Evolutionary conservation across 2,888 invertebrate species (phyloP), one percentile per base, ranked within the genome.

Genomic region (Hesperia comma): DNA sequence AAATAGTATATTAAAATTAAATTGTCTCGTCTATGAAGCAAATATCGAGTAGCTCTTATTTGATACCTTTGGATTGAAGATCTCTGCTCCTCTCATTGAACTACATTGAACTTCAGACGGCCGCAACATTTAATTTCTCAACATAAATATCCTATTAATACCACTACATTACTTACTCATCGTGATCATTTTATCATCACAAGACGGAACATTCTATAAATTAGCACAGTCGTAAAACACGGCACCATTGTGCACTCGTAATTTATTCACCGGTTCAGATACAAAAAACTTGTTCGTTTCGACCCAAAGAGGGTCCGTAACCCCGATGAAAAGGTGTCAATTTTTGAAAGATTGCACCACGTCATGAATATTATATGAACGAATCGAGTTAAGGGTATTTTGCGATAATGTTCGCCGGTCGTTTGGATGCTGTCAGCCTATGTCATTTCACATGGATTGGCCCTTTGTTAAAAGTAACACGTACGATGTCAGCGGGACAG

Each of bases 351-450:
- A 92, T 92, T 91, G 92, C 84, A 83, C 84, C 87, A 74, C 87
- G 89, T 90, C 92, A 92, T 92, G 92, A 92, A 92, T 92, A 89
- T 92, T 92, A 91, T 91, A 92, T 92, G 89, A 92, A 90, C 85
- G 90, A 88, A 87, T 89, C 82, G 88, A 89, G 92, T 92, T 92
- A 89, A 89, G 91, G 90, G 89, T 85, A 90, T 90, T 91, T 90
- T 86, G 88, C 83, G 90, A 92, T 92, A 92, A 92, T 92, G 92
- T 90, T 86, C 85, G 82, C 79, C 83, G 85, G 82, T 85, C 85
- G 84, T 84, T 87, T 83, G 86, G 83, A 84, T 79, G 82, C 90
- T 89, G 92, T 92, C 92, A 89, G 90, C 90, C 92, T 88, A 84
- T 90, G 92, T 92, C 92, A 92, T 91, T 89, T 87, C 85, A 86